Percentiles rank a stretch among this genome's conserved stretches.
phyloP scores from a whole-genome alignment of 2,797 vertebrate genomes.

The Luscinia luscinia region DNA sequence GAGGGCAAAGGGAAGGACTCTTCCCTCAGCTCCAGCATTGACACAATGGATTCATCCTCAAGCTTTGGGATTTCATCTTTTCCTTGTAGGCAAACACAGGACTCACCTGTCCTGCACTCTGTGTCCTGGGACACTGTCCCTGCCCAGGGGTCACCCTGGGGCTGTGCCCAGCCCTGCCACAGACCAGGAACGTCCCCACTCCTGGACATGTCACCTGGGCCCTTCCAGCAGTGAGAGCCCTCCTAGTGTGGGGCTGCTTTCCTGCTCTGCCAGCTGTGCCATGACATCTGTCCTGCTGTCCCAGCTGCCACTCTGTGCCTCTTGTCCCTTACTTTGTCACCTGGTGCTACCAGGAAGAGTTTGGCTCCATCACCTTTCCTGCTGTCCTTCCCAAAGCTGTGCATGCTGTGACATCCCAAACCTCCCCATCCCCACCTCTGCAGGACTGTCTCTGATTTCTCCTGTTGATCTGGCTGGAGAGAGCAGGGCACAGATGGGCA shows the following conservation, averaged over 20 bases:
- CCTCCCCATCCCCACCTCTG: not conserved
- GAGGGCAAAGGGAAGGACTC: not conserved
- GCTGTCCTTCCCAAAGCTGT: not conserved
- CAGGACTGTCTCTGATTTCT: not conserved
- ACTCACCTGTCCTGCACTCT: not conserved
- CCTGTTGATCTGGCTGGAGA: not conserved
- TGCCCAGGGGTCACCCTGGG: not conserved
- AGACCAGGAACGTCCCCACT: not conserved
- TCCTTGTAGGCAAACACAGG: not conserved
- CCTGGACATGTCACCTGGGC: not conserved
- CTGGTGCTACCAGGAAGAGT: not conserved
- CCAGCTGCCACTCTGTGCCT: not conserved
- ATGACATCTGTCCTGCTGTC: not conserved
- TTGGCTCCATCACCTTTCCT: not conserved
- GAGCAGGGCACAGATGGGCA: not conserved
- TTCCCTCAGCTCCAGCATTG: not conserved
- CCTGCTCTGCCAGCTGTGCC: not conserved
- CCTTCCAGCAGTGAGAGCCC: accelerated
- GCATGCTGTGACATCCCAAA: not conserved
- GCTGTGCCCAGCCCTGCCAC: not conserved
- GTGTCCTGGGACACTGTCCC: not conserved
- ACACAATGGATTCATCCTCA: accelerated
- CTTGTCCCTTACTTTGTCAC: not conserved
- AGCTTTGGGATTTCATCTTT: not conserved
- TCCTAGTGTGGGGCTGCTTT: not conserved